Evolutionary conservation across 2,797 vertebrate species (phyloP).

Genomic region (Clamator glandarius): DNA sequence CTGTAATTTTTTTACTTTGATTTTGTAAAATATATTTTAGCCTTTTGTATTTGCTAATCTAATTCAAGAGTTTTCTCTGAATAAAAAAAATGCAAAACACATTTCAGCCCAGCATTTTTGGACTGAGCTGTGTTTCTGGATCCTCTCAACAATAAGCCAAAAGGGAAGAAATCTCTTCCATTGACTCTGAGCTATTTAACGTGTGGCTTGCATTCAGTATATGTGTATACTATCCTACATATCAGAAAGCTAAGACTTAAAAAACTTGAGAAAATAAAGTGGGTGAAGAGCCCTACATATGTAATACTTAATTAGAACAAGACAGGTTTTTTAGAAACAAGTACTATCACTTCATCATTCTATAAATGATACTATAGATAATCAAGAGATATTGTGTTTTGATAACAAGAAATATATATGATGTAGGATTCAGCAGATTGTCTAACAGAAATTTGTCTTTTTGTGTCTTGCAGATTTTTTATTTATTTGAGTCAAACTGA

Average conservation of each 20-base stretch:
- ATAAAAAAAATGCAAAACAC: neutral
- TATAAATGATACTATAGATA: slow-evolving; percentile 30
- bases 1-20: neutral
- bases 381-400: slow-evolving; percentile 41
- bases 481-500: neutral
- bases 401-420: slow-evolving; percentile 20
- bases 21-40: slow-evolving; percentile 11
- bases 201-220: neutral
- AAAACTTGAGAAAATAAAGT: slow-evolving; percentile 47
- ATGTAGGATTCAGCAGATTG: neutral
- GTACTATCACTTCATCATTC: slow-evolving; percentile 18
- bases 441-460: neutral
- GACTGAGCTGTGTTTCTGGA: neutral
- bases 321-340: slow-evolving; percentile 25
- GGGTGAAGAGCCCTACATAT: slow-evolving; percentile 9
- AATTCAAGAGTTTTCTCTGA: neutral
- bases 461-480: neutral
- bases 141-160: neutral
- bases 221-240: neutral
- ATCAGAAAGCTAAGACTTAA: neutral
- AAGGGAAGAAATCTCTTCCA: neutral
- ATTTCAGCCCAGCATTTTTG: neutral
- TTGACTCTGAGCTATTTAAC: neutral
- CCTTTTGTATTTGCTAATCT: neutral
- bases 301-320: slow-evolving; percentile 42